Percentiles rank a stretch among this genome's conserved stretches.
phyloP scores from a whole-genome alignment of 92 coral and sea anemone genomes.

The Zoanthus solanderi region DNA sequence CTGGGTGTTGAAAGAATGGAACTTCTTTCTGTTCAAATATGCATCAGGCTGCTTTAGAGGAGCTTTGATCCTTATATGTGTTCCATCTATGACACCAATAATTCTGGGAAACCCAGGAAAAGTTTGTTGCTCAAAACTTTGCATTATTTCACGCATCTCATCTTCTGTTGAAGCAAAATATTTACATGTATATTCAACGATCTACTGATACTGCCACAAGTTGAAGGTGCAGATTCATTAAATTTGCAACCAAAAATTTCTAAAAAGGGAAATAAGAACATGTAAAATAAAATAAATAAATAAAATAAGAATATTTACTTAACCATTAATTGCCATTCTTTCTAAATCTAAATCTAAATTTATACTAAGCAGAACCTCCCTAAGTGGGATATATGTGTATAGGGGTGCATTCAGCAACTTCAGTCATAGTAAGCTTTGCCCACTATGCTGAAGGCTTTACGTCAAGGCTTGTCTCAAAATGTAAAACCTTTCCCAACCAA shows the following conservation, averaged over 20 bases:
- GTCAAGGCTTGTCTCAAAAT: not conserved
- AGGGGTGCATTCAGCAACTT: conserved; percentile 2
- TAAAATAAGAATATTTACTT: conserved; percentile 10
- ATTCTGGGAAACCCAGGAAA: not conserved
- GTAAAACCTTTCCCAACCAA: not conserved
- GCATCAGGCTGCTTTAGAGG: not conserved
- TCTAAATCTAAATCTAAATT: not conserved
- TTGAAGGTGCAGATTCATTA: conserved; percentile 10
- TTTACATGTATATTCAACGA: conserved; percentile 7
- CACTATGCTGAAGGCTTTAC: conserved; percentile 13
- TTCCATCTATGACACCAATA: not conserved
- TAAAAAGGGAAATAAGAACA: too few relatives aligned
- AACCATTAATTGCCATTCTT: conserved; percentile 6
- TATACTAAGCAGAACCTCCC: conserved; percentile 26
- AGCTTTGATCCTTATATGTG: not conserved
- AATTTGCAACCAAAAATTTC: conserved; percentile 6
- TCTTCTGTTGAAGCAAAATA: conserved; percentile 22
- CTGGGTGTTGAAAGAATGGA: not conserved
- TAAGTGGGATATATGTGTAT: conserved; percentile 20
- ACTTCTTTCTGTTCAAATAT: not conserved
- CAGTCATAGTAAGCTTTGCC: conserved; percentile 3
- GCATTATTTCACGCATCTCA: conserved; percentile 21
- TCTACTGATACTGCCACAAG: conserved; percentile 21
- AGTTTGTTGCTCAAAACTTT: not conserved
- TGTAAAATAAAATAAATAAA: too few relatives aligned